Conservation (phyloP, 2,113 vertebrate genomes). For the Xerus inauris region DNA sequence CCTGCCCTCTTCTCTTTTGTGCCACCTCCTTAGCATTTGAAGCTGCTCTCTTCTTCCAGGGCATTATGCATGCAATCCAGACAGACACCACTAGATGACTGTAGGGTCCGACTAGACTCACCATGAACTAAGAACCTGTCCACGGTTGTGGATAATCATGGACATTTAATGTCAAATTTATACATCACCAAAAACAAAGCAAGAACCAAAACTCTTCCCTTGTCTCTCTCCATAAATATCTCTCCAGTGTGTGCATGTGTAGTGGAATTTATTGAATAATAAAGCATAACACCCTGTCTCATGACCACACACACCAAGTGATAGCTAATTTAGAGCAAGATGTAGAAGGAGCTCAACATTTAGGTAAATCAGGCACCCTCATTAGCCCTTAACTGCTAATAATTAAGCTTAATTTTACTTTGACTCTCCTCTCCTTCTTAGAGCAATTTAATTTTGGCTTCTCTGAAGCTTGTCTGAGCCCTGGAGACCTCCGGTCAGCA, state of each 20-base stretch:
- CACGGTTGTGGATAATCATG: not conserved
- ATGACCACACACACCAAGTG: constrained; percentile 6
- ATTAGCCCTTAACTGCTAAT: constrained; percentile 59
- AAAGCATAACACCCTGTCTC: constrained; percentile 32
- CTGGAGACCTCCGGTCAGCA: constrained; percentile 45
- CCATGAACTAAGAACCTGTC: not conserved
- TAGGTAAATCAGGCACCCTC: constrained; percentile 58
- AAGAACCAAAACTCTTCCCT: not conserved
- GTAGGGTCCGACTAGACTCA: not conserved
- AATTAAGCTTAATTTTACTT: constrained; percentile 69
- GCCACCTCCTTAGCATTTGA: not conserved
- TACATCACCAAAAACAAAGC: not conserved
- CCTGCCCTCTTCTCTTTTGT: not conserved
- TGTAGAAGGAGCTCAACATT: constrained; percentile 63
- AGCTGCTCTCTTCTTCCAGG: not conserved
- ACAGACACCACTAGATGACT: constrained; percentile 57
- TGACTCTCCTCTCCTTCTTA: constrained; percentile 30
- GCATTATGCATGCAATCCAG: not conserved
- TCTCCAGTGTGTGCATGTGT: not conserved
- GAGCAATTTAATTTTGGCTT: constrained; percentile 62
- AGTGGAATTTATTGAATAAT: constrained; percentile 49
- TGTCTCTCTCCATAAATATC: not conserved
- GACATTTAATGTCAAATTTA: not conserved
- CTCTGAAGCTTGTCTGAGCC: not conserved
- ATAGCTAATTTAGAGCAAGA: constrained; percentile 65